phyloP scores from a whole-genome alignment of 2,113 vertebrate genomes.

The Daphoenositta chrysoptera region DNA sequence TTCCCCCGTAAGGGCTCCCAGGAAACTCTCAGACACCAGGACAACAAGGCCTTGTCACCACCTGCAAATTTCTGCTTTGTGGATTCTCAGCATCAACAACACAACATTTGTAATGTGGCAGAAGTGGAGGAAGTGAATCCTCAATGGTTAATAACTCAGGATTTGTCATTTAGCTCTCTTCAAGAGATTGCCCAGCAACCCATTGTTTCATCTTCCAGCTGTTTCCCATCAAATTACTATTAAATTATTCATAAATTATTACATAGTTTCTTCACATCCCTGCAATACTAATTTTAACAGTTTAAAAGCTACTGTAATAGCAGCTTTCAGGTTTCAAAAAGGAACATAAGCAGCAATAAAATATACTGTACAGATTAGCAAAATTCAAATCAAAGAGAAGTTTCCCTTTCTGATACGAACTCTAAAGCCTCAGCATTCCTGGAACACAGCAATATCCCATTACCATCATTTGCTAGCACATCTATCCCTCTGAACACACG shows the following conservation, averaged over 20 bases:
- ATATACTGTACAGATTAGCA: not conserved
- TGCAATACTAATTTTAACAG: constrained; percentile 26
- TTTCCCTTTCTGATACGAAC: not conserved
- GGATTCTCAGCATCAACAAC: not conserved
- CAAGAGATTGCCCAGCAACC: constrained; percentile 38
- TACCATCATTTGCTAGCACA: not conserved
- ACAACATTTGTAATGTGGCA: not conserved
- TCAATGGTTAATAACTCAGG: constrained; percentile 42
- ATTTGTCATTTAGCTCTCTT: constrained; percentile 30
- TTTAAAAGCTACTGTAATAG: not conserved
- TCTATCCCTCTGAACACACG: not conserved
- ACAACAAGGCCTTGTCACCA: not conserved
- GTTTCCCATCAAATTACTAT: constrained; percentile 53
- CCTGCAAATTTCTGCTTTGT: not conserved
- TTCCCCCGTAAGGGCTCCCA: not conserved
- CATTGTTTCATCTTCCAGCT: constrained; percentile 53
- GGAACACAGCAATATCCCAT: not conserved
- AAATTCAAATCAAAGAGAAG: not conserved
- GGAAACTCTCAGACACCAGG: not conserved
- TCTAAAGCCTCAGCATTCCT: not conserved
- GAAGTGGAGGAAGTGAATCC: not conserved
- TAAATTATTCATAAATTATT: constrained; percentile 59
- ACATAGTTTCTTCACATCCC: not conserved
- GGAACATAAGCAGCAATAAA: not conserved
- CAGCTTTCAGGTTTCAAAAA: not conserved